Evolutionary conservation across 2,888 invertebrate genomes (phyloP), one percentile per base, ranked within the genome.

Genomic region (Thereva nobilitata): DNA sequence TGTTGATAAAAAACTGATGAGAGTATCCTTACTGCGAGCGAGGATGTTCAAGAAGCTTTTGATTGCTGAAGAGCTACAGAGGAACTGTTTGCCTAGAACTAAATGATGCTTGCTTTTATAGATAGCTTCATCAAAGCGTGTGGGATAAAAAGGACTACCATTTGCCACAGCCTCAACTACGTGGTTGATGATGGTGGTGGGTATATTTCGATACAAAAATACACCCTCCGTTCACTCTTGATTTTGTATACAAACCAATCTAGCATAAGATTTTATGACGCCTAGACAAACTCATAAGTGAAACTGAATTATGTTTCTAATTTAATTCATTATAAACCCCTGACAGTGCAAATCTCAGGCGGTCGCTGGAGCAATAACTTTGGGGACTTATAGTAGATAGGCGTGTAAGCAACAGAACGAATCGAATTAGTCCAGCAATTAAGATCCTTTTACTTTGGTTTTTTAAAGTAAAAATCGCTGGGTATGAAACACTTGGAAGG

Each of bases 31-130:
- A 38, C 49, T 38, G 4, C n/a, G 38, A 35, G 0, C 12, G n/a
- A 47, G 41, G 61, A 75, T 71, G 72, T 71, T 71, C 72, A 35
- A 64, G 64, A 52, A 54, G 53, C 7, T 70, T 55, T 70, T 73
- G 71, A 68, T 65, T 45, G 67, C 67, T 69, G 70, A 68, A 71
- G 64, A 45, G 70, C 64, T 70, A 56, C 42, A 65, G 10, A 42
- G 53, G 49, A 72, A 73, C 73, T 75, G 74, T 69, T 74, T 65
- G 55, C 45, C 55, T 45, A 41, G 10, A 23, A 41, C n/a, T 50
- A 37, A 9, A 2, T 61, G 50, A 8, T 37, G 10, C 37, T 54
- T 1, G 35, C 66, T 68, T 68, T 68, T 68, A 68, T 68, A 68
- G 9, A 61, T 35, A 23, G 34, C 34, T 50, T 40, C 42, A n/a